Conservation (phyloP, 2,797 vertebrate genomes). For the Glyptemys insculpta region DNA sequence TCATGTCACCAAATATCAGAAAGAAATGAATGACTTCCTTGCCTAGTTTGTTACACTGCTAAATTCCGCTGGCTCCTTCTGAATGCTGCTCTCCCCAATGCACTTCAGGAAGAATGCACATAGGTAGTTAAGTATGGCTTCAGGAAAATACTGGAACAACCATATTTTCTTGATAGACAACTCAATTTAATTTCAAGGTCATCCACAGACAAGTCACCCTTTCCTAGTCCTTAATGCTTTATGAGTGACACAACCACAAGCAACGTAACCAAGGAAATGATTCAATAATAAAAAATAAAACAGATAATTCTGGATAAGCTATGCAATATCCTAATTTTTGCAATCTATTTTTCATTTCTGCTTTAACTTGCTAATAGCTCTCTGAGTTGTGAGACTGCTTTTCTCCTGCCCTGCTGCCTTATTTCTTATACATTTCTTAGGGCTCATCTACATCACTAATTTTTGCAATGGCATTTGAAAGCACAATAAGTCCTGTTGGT, state of each 20-base stretch:
- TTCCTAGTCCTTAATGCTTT: background rate
- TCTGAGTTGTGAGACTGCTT: background rate
- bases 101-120: background rate
- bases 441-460: background rate
- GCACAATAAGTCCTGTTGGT: background rate
- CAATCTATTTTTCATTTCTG: background rate
- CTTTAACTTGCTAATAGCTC: background rate
- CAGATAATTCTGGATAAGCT: background rate
- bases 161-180: background rate
- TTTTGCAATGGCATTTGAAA: background rate
- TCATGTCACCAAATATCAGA: slow-evolving; percentile 5
- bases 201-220: background rate
- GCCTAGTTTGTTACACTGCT: background rate
- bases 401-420: background rate
- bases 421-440: background rate
- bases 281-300: background rate
- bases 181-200: background rate
- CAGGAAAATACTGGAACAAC: background rate
- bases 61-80: background rate
- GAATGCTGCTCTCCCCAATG: background rate
- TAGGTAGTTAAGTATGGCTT: background rate
- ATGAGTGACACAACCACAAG: background rate
- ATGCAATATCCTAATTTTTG: background rate
- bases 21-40: background rate
- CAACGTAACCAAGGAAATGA: background rate